Base-by-base conservation (phyloP, 2,797 vertebrate species). In the Siniperca obscura region DNA sequence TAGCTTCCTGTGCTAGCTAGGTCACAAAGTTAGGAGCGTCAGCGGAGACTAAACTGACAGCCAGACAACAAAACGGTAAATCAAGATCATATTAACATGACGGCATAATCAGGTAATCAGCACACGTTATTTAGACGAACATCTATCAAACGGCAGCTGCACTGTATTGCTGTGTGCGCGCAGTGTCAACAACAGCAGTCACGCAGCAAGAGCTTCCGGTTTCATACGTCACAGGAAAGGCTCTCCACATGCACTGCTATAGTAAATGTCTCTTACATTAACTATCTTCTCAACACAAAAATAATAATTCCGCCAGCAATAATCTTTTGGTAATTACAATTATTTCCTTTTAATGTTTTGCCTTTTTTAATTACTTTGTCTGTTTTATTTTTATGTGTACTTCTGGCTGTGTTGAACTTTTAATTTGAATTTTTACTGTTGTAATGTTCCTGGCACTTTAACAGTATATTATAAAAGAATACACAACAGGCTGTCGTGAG, bases 121-220 rank as follows among this genome's bases (percentile, higher is more conserved):
- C 22, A 7, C 2, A 4, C 1, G 46, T 13, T 62, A 14, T 70
- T 78, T 52, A 65, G 30, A 61, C 17, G 12, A 71, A 0, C 19
- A 36, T 65, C 7, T 8, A n/a, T 21, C 0, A n/a, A 74, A 67
- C 11, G 5, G 2, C 9, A 34, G 9, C 1, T 9, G 48, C 2
- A 30, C 1, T 59, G 25, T 34, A 55, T 4, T 17, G 11, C 52
- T 57, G 17, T 16, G 1, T 14, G 2, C 17, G 40, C 73, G 65
- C 53, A 81, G 40, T 91, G 88, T 92, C 91, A 93, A 93, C 91
- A 93, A 68, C 86, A 82, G 88, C 84, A 80, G 83, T 30, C 76
- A 27, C 3, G 19, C 8, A 27, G 3, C 55, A 38, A 1, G 0
- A 0, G 75, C 87, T 93, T 95, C 94, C 94, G 84, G 27, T 78